Base-by-base conservation (phyloP, 2,797 vertebrate genomes). In the Ciconia nigra region DNA sequence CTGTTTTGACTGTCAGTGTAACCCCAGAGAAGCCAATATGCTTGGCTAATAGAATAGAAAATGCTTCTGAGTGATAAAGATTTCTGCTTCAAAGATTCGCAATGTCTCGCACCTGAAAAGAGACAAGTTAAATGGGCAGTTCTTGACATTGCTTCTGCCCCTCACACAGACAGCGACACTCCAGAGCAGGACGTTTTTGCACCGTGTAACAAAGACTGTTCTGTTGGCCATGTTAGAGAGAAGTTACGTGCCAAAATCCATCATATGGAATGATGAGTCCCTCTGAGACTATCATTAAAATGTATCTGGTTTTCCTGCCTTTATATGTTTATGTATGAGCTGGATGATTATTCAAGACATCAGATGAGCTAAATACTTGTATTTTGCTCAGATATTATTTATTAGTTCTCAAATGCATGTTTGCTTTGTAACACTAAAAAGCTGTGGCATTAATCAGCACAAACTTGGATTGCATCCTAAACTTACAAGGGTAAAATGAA, bases 351-450 rank as follows among this genome's bases (percentile, higher is more conserved):
- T 93, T 95, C 83, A 73, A 83, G 87, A 81, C 90, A 74, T 79
- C 80, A 66, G 79, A 73, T 76, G 76, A 95, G 86, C 71, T 89
- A 72, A 63, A 76, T 71, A 67, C 77, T 91, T 94, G 55, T 85
- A 25, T 93, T 96, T 97, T 92, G 79, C 67, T 88, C 57, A 88
- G 90, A 76, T 96, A 73, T 82, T 91, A 95, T 93, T 94, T 93
- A 94, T 95, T 95, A 89, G 62, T 66, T 83, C 83, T 96, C 84
- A 87, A 69, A 90, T 66, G 41, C 33, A 18, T 62, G 65, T 80
- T 95, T 85, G 61, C 61, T 80, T 93, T 86, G 54, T 92, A 66
- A 76, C 67, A 73, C 65, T 87, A 70, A 92, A 88, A 91, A 61
- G 71, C 57, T 63, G 26, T 52, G 44, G 33, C 47, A 29, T 83